A percentile compares a stretch with the other conserved stretches of the same genome.
Evolutionary conservation across 2,888 invertebrate species (phyloP).

Genomic region (Copidosoma aretas): DNA sequence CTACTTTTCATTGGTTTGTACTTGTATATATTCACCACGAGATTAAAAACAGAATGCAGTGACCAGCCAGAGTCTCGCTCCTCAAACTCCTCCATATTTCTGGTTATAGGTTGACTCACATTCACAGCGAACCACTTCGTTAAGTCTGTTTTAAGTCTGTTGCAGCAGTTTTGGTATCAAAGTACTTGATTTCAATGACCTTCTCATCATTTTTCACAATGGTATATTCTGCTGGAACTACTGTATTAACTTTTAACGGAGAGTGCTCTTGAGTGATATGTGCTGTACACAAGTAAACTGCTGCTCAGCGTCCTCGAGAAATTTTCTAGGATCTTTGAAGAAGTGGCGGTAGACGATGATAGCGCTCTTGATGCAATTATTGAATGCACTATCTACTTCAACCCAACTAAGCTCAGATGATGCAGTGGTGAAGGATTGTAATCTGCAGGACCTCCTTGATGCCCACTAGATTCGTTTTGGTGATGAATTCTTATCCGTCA

Average conservation of each 20-base stretch:
- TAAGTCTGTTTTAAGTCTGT: background rate
- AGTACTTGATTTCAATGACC: background rate
- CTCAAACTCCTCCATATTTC: background rate
- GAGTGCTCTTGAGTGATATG: too few species aligned
- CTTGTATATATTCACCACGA: background rate
- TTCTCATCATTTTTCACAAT: background rate
- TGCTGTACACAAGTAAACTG: too few species aligned
- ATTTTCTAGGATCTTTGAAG: too few species aligned
- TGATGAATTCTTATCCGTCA: too few species aligned
- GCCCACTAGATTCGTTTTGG: too few species aligned
- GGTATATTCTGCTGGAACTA: background rate
- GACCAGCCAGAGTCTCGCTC: background rate
- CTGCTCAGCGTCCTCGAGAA: too few species aligned
- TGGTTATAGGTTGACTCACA: background rate
- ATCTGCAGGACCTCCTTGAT: too few species aligned
- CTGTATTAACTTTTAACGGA: background rate
- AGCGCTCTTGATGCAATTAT: too few species aligned
- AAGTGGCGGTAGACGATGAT: too few species aligned
- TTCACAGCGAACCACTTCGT: background rate
- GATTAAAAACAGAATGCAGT: background rate
- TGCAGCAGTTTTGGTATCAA: background rate
- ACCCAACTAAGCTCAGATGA: too few species aligned
- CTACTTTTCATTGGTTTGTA: background rate
- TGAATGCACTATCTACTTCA: too few species aligned
- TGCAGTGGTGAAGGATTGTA: too few species aligned